These are phyloP conservation scores for Tragelaphus scriptus DNA, from an alignment of 2,113 vertebrate genomes.

Conservation along the genomic window DNA sequence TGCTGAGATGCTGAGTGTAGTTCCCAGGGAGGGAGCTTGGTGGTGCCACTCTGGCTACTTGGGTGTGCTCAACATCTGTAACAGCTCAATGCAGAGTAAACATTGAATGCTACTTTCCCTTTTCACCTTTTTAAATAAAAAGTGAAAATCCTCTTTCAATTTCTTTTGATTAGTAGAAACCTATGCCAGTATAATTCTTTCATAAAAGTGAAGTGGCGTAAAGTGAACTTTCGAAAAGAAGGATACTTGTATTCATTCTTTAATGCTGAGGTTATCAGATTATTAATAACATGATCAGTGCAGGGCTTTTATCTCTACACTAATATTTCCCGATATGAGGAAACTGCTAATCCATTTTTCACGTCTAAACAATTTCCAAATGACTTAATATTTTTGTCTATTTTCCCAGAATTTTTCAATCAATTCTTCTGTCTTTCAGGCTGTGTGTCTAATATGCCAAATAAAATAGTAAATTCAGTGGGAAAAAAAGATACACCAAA, in stretches of 20 bases:
- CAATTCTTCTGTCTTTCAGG: not conserved
- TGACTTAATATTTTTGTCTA: constrained; percentile 45
- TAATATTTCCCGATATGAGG: not conserved
- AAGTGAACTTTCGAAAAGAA: not conserved
- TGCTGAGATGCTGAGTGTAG: not conserved
- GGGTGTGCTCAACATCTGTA: not conserved
- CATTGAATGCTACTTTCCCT: not conserved
- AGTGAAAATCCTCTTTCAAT: not conserved
- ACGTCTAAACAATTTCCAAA: constrained; percentile 18
- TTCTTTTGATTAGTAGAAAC: not conserved
- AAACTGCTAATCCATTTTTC: constrained; percentile 13
- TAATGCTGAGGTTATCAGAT: not conserved
- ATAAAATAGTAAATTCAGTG: constrained; percentile 22
- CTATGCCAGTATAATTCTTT: not conserved
- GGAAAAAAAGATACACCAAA: not conserved
- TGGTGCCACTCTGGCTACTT: not conserved
- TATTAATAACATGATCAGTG: not conserved
- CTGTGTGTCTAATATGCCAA: not conserved
- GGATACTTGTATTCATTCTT: not conserved
- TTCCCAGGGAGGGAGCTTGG: not conserved
- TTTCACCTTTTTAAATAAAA: not conserved
- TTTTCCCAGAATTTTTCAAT: constrained; percentile 36
- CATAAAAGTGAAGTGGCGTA: not conserved
- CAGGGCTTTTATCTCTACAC: not conserved
- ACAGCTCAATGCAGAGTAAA: not conserved